Conservation (phyloP, 2,113 vertebrate species). For the Bubo blakistoni region DNA sequence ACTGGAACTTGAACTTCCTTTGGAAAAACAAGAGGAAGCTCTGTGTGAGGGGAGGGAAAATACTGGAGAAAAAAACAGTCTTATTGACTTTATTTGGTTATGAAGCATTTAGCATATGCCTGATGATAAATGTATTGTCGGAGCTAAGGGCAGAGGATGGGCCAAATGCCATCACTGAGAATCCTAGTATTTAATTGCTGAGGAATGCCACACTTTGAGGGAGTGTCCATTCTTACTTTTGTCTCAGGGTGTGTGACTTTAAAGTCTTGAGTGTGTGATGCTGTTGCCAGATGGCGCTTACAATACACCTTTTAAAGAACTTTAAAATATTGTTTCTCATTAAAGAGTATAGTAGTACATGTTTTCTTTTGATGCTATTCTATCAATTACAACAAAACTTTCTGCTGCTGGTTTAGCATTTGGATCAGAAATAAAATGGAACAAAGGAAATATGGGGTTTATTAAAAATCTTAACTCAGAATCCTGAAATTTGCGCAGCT, state of each 20-base stretch:
- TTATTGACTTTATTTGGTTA: background rate
- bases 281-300: too few relatives aligned
- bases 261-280: background rate
- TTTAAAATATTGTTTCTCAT: background rate
- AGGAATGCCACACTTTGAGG: background rate
- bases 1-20: background rate
- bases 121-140: background rate
- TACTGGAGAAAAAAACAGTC: background rate
- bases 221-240: background rate
- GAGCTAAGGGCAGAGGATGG: background rate
- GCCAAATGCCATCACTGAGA: background rate
- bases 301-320: background rate
- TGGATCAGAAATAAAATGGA: background rate
- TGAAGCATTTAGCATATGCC: background rate
- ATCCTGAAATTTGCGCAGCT: background rate
- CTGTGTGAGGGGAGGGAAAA: background rate
- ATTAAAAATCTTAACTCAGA: background rate
- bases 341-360: background rate
- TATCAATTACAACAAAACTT: too few relatives aligned
- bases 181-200: accelerated
- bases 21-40: background rate
- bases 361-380: background rate
- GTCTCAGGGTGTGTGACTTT: background rate
- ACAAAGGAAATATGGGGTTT: background rate
- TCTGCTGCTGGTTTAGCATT: background rate